Percentiles rank a stretch among this genome's conserved stretches.
Conservation (phyloP, 2,888 invertebrate genomes). For the Rhodophaea formosa region DNA sequence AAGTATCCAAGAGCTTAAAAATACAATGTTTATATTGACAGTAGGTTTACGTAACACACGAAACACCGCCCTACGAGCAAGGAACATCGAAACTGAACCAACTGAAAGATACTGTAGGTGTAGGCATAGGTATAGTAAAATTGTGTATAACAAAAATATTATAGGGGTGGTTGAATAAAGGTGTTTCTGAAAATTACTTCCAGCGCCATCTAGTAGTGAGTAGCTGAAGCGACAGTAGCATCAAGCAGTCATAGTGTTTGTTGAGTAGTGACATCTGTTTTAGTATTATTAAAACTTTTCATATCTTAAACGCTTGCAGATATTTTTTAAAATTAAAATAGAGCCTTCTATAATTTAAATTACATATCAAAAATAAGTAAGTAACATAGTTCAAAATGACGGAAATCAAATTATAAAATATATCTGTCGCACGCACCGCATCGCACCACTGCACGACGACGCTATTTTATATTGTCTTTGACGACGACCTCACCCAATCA, state of each 20-base stretch:
- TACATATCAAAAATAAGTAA: too few relatives aligned
- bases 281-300: neutral
- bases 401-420: too few relatives aligned
- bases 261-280: conserved; percentile 10
- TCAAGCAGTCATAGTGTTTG: neutral
- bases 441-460: too few relatives aligned
- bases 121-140: conserved; percentile 1
- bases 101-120: conserved; percentile 54
- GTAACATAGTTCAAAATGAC: too few relatives aligned
- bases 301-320: too few relatives aligned
- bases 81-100: conserved; percentile 69
- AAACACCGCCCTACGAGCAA: conserved; percentile 70
- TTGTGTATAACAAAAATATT: conserved; percentile 15
- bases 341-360: too few relatives aligned
- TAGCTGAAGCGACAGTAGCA: conserved; percentile 38
- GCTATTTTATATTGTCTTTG: too few relatives aligned
- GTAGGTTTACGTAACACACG: conserved; percentile 67
- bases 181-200: too few relatives aligned
- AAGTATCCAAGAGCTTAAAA: conserved; percentile 16
- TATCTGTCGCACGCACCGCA: too few relatives aligned
- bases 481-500: too few relatives aligned
- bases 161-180: neutral
- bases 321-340: too few relatives aligned
- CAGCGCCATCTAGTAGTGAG: conserved; percentile 42
- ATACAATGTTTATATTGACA: conserved; percentile 56